A percentile compares a stretch with the other conserved stretches of the same genome.
phyloP scores from a whole-genome alignment of 2,113 vertebrate species.

The Zingel zingel region DNA sequence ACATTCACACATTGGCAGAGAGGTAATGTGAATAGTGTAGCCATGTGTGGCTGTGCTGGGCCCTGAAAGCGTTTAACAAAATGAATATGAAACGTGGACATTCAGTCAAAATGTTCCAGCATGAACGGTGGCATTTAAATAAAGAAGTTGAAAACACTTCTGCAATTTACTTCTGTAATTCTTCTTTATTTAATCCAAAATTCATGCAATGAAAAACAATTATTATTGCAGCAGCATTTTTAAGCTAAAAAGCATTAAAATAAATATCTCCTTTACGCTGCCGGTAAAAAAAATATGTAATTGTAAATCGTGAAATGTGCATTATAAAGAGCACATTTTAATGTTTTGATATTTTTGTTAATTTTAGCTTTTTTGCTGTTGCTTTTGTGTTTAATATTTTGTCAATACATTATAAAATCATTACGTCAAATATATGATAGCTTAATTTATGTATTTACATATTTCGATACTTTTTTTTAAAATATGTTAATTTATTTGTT shows the following conservation, averaged over 20 bases:
- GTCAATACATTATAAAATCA: neutral
- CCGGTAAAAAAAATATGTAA: neutral
- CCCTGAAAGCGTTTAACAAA: conserved; percentile 14
- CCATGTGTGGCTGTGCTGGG: conserved; percentile 35
- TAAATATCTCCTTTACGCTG: neutral
- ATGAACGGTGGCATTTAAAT: neutral
- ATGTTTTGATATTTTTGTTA: neutral
- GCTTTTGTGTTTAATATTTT: neutral
- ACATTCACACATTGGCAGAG: conserved; percentile 76
- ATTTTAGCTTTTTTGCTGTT: neutral
- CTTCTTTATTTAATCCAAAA: neutral
- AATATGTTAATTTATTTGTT: neutral
- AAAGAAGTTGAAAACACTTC: neutral
- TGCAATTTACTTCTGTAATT: neutral
- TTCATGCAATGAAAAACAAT: neutral
- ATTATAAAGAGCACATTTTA: neutral
- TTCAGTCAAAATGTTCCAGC: conserved; percentile 5
- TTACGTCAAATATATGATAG: neutral
- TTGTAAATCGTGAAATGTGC: neutral
- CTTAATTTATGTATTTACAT: neutral
- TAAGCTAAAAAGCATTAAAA: neutral
- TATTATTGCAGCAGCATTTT: neutral
- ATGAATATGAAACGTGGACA: neutral
- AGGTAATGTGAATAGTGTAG: conserved; percentile 53
- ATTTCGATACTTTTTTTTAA: neutral